Evolutionary conservation across 2,113 vertebrate species (phyloP), one percentile per base, ranked within the genome.

Genomic region (Dasyornis broadbenti): DNA sequence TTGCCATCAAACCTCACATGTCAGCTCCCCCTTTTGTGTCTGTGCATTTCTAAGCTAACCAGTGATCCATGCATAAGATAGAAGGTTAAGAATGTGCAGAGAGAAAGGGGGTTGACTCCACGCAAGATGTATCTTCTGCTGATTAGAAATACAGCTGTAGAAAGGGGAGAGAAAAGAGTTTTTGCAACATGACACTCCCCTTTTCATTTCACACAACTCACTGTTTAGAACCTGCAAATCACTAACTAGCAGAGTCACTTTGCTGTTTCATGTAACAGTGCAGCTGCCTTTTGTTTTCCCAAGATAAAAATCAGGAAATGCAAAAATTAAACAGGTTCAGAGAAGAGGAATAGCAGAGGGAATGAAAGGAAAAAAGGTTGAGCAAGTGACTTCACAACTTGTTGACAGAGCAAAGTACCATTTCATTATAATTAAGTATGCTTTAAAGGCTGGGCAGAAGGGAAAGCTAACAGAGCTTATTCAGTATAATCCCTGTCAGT

Each of bases 31-130:
- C 98, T 98, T 99, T 99, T 99, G 99, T 99, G 98, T 97, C 94
- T 98, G 97, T 95, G 98, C 99, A 99, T 99, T 99, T 99, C 99
- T 99, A 99, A 99, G 99, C 98, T 99, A 99, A 98, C 98, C 99
- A 99, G 98, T 99, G 99, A 99, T 99, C 99, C 99, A 99, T 99
- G 99, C 98, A 98, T 97, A 95, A 99, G 99, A 98, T 97, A 98
- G 98, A 98, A 99, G 99, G 98, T 98, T 98, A 99, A 98, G 99
- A 99, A 99, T 99, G 98, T 98, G 97, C 98, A 94, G 97, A 98
- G 97, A 98, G 98, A 98, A 99, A 98, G 98, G 98, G 98, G 98
- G 97, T 97, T 98, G 98, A 98, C 98, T 98, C 98, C 97, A 97
- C 98, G 98, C 98, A 98, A 99, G 98, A 99, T 99, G 99, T 98